These are phyloP conservation scores for Platypus cylindrus DNA, from an alignment of 2,888 invertebrate genomes.

Conservation along the genomic window DNA sequence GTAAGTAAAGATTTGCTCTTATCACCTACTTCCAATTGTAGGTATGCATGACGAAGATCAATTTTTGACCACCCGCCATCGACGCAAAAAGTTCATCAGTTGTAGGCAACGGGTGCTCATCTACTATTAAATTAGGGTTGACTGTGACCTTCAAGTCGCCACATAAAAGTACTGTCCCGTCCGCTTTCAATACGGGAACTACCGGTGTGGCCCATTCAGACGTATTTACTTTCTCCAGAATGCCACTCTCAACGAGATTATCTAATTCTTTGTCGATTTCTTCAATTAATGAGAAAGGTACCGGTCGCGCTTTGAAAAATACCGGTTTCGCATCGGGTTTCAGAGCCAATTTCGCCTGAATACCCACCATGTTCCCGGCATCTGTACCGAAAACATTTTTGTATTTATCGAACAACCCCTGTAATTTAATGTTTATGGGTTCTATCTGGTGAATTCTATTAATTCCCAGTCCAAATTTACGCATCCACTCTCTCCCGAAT, in stretches of 20 bases:
- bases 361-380: not conserved
- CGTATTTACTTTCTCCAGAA: slow-evolving; percentile 14
- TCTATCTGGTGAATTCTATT: too few relatives aligned
- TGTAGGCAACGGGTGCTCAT: slow-evolving; percentile 12
- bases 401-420: too few relatives aligned
- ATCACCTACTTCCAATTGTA: too few relatives aligned
- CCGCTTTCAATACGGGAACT: slow-evolving; percentile 12
- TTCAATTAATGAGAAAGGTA: slow-evolving; percentile 8
- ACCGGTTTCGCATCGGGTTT: not conserved
- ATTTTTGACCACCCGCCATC: too few relatives aligned
- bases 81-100: too few relatives aligned
- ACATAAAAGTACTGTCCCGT: slow-evolving; percentile 11
- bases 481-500: not conserved
- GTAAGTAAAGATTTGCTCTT: too few relatives aligned
- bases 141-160: slow-evolving; percentile 12
- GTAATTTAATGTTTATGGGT: too few relatives aligned
- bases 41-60: too few relatives aligned
- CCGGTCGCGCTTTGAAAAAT: slow-evolving; percentile 7
- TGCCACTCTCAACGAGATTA: slow-evolving; percentile 9
- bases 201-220: slow-evolving; percentile 15
- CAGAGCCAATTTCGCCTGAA: not conserved
- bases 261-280: slow-evolving; percentile 11
- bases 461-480: too few relatives aligned
- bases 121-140: slow-evolving; percentile 8
- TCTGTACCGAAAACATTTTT: too few relatives aligned